These are phyloP conservation scores for Carlito syrichta DNA, from an alignment of 2,113 vertebrate genomes.

Conservation along the genomic window DNA sequence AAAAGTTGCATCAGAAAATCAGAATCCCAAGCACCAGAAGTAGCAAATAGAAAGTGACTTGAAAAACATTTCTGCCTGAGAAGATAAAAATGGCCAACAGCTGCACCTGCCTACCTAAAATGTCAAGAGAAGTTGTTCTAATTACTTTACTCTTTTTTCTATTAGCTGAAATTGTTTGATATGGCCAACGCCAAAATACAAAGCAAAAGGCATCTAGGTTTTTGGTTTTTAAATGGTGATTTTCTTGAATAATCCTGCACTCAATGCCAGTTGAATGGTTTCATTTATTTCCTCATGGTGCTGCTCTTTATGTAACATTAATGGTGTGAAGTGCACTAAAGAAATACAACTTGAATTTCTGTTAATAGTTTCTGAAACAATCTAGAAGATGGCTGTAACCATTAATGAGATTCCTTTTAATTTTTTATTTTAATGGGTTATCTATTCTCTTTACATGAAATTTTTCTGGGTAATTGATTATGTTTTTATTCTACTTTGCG, in stretches of 20 bases:
- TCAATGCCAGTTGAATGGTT: background rate
- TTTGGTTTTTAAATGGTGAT: background rate
- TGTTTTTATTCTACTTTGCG: background rate
- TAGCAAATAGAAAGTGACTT: background rate
- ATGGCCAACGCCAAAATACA: background rate
- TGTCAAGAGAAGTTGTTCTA: background rate
- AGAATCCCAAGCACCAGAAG: background rate
- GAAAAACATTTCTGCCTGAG: background rate
- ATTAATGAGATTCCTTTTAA: slow-evolving; percentile 29
- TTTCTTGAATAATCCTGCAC: background rate
- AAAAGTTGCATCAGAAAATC: background rate
- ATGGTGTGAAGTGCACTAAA: slow-evolving; percentile 32
- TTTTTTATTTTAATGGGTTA: slow-evolving; percentile 42
- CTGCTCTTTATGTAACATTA: slow-evolving; percentile 38
- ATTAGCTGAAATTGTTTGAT: background rate
- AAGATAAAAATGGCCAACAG: background rate
- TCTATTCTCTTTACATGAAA: background rate
- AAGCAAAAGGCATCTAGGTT: background rate
- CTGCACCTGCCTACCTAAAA: background rate
- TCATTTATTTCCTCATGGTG: slow-evolving; percentile 3
- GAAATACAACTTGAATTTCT: slow-evolving; percentile 32
- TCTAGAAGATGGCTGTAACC: background rate
- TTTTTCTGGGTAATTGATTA: slow-evolving; percentile 41
- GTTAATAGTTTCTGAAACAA: slow-evolving; percentile 42
- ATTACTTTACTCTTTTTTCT: background rate